Evolutionary conservation across 2,888 invertebrate species (phyloP).

Genomic region (Noctuana brunneofusca): DNA sequence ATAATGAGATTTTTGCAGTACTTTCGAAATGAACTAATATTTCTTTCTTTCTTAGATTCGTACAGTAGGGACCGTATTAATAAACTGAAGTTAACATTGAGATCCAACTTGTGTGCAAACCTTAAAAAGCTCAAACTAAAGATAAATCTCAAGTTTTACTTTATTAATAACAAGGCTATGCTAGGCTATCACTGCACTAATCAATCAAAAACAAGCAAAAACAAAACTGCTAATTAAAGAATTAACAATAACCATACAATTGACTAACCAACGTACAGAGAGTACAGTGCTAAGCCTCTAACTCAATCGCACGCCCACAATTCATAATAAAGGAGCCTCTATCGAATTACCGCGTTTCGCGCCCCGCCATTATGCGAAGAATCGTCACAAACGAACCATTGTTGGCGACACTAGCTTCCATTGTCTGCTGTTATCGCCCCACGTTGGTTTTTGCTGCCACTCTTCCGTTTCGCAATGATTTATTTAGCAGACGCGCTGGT

Average conservation of each 20-base stretch:
- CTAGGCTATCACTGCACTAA: neutral
- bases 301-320: constrained; percentile 77
- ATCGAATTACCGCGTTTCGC: constrained; percentile 78
- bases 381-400: constrained; percentile 81
- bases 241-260: constrained; percentile 26
- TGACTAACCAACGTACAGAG: constrained; percentile 44
- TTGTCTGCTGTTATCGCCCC: constrained; percentile 78
- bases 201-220: neutral
- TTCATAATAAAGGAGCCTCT: constrained; percentile 73
- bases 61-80: too few relatives aligned
- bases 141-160: too few relatives aligned
- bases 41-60: too few relatives aligned
- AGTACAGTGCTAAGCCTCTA: constrained; percentile 60
- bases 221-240: constrained; percentile 35
- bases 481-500: constrained; percentile 51
- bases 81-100: too few relatives aligned
- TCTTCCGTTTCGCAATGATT: constrained; percentile 67
- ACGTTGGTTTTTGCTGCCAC: constrained; percentile 76
- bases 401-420: constrained; percentile 75
- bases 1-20: too few relatives aligned
- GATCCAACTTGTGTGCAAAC: too few relatives aligned
- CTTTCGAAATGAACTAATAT: too few relatives aligned
- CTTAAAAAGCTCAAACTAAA: too few relatives aligned
- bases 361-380: constrained; percentile 78
- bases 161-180: too few relatives aligned